Conservation (phyloP, 2,888 invertebrate species). For the Julus scandinavius region DNA sequence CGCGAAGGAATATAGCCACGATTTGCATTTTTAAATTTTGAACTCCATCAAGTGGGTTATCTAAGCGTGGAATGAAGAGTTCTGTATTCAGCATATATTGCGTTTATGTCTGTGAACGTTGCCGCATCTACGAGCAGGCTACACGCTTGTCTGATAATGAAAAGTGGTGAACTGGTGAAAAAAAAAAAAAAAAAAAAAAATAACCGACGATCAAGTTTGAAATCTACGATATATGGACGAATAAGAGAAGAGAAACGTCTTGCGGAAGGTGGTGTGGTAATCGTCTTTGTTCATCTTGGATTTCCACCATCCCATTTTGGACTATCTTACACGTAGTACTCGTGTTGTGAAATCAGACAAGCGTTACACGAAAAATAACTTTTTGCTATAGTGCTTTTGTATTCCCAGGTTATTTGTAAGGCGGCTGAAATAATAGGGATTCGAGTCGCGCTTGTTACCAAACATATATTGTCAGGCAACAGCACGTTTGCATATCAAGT, state of each 20-base stretch:
- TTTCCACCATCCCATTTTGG: neutral
- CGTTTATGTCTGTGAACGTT: conserved; percentile 17
- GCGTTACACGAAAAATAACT: conserved; percentile 35
- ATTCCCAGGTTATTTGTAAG: conserved; percentile 40
- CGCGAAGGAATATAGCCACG: neutral
- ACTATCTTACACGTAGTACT: conserved; percentile 33
- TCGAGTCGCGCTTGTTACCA: neutral
- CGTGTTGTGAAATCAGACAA: conserved; percentile 40
- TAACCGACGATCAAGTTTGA: neutral
- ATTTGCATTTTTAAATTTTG: conserved; percentile 52
- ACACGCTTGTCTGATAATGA: conserved; percentile 43
- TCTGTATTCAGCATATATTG: conserved; percentile 48
- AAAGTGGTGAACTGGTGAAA: conserved; percentile 35
- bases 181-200: neutral
- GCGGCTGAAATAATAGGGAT: conserved; percentile 43
- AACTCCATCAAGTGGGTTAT: conserved; percentile 53
- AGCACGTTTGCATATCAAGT: conserved; percentile 45
- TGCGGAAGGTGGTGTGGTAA: conserved; percentile 43
- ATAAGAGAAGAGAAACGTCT: conserved; percentile 40
- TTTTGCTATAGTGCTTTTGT: conserved; percentile 42
- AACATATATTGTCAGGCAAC: conserved; percentile 17
- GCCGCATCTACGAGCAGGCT: conserved; percentile 29
- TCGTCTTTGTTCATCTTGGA: conserved; percentile 43
- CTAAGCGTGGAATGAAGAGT: conserved; percentile 53
- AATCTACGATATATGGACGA: conserved; percentile 35